Evolutionary conservation across 2,797 vertebrate species (phyloP).

Genomic region (Liasis olivaceus): DNA sequence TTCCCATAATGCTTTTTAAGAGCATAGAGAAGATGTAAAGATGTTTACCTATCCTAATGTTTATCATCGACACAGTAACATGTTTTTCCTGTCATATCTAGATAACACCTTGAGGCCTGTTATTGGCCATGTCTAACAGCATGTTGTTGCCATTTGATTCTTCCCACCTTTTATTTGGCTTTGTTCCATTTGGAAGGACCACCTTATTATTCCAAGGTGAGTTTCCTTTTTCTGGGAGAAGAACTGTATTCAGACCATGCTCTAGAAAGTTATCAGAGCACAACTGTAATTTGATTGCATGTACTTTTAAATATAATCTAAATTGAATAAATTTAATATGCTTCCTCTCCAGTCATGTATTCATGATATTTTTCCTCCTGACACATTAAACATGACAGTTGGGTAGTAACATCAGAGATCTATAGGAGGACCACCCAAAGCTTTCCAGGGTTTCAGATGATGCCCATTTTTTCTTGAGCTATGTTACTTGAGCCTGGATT

Average conservation of each 20-base stretch:
- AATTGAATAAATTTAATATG: not conserved
- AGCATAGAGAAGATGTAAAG: not conserved
- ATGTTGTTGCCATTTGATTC: conserved; percentile 6
- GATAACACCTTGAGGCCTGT: conserved; percentile 10
- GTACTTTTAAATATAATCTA: not conserved
- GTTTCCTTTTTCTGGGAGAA: not conserved
- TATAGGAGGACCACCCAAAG: not conserved
- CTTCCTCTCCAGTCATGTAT: not conserved
- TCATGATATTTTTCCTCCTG: not conserved
- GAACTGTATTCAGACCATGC: not conserved
- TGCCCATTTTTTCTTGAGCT: not conserved
- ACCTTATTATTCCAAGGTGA: not conserved
- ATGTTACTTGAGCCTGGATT: not conserved
- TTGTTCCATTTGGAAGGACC: conserved; percentile 40
- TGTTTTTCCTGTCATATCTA: not conserved
- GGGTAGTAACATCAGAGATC: not conserved
- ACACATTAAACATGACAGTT: not conserved
- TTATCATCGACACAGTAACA: not conserved
- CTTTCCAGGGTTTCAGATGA: not conserved
- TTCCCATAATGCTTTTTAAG: not conserved
- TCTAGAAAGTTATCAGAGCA: not conserved
- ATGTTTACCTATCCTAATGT: not conserved
- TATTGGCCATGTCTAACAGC: not conserved
- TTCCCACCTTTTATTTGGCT: not conserved
- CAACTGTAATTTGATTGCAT: not conserved